Conservation (phyloP, 2,888 invertebrate genomes). For the Asteroscopus sphinx region DNA sequence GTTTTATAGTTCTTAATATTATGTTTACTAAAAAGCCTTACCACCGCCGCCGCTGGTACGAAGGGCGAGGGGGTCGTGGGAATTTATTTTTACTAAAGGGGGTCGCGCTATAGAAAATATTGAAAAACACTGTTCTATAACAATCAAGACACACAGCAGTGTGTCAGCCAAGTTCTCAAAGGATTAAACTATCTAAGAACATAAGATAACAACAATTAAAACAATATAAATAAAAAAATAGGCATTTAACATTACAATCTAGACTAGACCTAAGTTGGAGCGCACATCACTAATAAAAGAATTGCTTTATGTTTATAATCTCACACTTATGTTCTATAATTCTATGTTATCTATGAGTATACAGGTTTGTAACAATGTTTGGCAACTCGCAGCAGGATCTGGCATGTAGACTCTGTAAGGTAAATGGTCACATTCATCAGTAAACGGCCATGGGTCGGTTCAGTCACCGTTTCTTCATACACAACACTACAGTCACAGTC, state of each 20-base stretch:
- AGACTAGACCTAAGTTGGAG: conserved; percentile 4
- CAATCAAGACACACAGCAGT: too few species aligned
- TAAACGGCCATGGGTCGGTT: conserved; percentile 59
- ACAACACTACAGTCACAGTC: conserved; percentile 68
- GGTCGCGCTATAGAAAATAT: too few species aligned
- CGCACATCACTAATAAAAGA: conserved; percentile 16
- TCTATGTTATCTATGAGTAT: conserved; percentile 58
- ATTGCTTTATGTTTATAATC: conserved; percentile 46
- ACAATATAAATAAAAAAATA: conserved; percentile 14
- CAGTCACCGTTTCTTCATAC: conserved; percentile 72
- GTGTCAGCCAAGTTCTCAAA: conserved; percentile 20
- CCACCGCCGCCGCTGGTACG: too few species aligned
- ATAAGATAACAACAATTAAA: conserved; percentile 30
- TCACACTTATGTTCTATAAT: conserved; percentile 41
- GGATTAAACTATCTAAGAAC: conserved; percentile 36
- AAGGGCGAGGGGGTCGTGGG: too few species aligned
- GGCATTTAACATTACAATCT: conserved; percentile 12
- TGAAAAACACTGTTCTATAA: too few species aligned
- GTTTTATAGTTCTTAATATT: too few species aligned
- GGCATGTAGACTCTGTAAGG: conserved; percentile 80
- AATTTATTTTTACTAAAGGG: too few species aligned
- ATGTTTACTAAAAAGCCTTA: too few species aligned
- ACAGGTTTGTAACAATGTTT: conserved; percentile 69
- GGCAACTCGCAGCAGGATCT: conserved; percentile 77
- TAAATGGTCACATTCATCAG: conserved; percentile 85